These are phyloP conservation scores for Polypterus bichir DNA, from an alignment of 2,113 vertebrate species.

Conservation along the genomic window DNA sequence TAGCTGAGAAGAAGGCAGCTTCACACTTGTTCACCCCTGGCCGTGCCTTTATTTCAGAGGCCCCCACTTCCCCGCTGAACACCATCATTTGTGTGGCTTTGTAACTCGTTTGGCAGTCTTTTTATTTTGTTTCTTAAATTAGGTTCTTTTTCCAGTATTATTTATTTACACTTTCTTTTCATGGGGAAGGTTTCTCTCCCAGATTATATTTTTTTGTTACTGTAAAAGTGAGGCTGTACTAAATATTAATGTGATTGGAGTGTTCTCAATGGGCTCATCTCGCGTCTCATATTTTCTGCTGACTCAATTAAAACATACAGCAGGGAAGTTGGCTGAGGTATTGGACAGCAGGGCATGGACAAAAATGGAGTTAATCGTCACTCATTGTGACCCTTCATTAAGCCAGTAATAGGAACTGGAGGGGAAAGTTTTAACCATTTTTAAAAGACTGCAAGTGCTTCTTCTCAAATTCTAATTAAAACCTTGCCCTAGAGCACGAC, in stretches of 20 bases:
- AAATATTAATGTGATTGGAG: conserved; percentile 41
- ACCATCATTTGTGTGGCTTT: too few relatives aligned
- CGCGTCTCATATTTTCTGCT: conserved; percentile 45
- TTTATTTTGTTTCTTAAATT: too few relatives aligned
- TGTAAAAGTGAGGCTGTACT: conserved; percentile 30
- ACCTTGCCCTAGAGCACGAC: too few relatives aligned
- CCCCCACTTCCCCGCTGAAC: too few relatives aligned
- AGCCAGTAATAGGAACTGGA: conserved; percentile 94
- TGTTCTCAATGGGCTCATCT: conserved; percentile 28
- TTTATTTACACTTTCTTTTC: too few relatives aligned
- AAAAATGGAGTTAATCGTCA: conserved; percentile 29
- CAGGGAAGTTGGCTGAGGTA: conserved; percentile 33
- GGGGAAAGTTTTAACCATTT: conserved; percentile 92
- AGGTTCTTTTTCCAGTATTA: too few relatives aligned
- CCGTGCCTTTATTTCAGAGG: too few relatives aligned
- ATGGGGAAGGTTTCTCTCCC: too few relatives aligned
- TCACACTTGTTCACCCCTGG: too few relatives aligned
- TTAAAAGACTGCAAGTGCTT: conserved; percentile 41
- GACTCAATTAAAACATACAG: conserved; percentile 37
- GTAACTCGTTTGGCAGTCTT: too few relatives aligned
- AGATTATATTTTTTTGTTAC: not conserved
- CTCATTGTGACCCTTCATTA: conserved; percentile 29
- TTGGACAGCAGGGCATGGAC: conserved; percentile 23
- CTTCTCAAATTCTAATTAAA: too few relatives aligned
- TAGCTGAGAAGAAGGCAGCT: too few relatives aligned